These are phyloP conservation scores for Falco biarmicus DNA, from an alignment of 2,797 vertebrate genomes.

Conservation along the genomic window DNA sequence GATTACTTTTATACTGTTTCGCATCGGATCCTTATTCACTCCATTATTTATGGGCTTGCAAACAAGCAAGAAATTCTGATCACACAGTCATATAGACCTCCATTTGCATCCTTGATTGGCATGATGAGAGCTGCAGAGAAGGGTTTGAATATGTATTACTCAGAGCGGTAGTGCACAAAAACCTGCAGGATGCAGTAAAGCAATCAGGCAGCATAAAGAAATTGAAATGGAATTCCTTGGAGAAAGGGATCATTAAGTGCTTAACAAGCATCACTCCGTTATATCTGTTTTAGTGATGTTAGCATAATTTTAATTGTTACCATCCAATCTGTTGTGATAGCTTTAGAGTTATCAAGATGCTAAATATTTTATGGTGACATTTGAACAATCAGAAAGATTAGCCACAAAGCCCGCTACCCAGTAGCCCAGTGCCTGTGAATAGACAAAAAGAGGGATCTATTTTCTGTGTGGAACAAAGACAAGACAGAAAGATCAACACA, in stretches of 20 bases:
- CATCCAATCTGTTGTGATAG: slow-evolving; percentile 71
- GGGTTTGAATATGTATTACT: slow-evolving; percentile 65
- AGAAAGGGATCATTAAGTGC: slow-evolving; percentile 75
- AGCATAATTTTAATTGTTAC: slow-evolving; percentile 72
- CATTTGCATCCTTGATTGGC: slow-evolving; percentile 78
- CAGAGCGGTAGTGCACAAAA: slow-evolving; percentile 33
- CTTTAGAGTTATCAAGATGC: slow-evolving; percentile 63
- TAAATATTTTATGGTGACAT: slow-evolving; percentile 73
- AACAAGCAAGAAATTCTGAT: slow-evolving; percentile 76
- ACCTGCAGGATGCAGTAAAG: slow-evolving; percentile 64
- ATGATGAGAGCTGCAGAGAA: slow-evolving; percentile 46
- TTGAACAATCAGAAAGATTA: slow-evolving; percentile 63
- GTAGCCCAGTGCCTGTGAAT: neutral
- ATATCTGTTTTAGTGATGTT: slow-evolving; percentile 69
- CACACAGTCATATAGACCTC: slow-evolving; percentile 65
- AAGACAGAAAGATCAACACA: slow-evolving; percentile 73
- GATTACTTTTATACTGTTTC: slow-evolving; percentile 63
- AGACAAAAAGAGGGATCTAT: slow-evolving; percentile 39
- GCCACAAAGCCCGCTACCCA: neutral
- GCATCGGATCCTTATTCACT: slow-evolving; percentile 64
- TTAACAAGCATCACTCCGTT: slow-evolving; percentile 73
- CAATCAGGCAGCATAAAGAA: slow-evolving; percentile 73
- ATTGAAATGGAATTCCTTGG: slow-evolving; percentile 67
- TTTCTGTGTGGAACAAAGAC: slow-evolving; percentile 58
- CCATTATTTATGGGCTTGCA: slow-evolving; percentile 68